Conservation (phyloP, 2,797 vertebrate genomes). For the Acrocephalus scirpaceus region DNA sequence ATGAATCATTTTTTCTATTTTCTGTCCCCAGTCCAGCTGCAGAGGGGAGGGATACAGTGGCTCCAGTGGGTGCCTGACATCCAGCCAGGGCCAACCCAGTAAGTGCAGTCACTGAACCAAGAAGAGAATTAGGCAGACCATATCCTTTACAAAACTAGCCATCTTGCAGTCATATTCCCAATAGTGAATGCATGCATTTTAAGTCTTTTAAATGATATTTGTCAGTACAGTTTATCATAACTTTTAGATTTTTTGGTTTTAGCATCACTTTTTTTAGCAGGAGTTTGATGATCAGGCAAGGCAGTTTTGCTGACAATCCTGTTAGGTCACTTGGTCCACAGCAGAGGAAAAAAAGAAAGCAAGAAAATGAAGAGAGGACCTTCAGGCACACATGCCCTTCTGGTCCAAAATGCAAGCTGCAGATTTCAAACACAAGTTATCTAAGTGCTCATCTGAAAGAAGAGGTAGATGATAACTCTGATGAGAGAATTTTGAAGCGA, state of each 20-base stretch:
- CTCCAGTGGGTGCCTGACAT: background rate
- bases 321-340: background rate
- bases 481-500: background rate
- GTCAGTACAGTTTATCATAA: background rate
- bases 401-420: background rate
- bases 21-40: background rate
- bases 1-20: background rate
- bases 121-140: background rate
- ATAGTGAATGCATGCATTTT: fast-evolving
- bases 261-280: background rate
- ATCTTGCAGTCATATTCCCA: background rate
- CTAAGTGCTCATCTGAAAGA: background rate
- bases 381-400: background rate
- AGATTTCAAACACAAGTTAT: background rate
- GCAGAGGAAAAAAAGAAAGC: background rate
- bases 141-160: background rate
- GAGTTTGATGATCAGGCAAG: background rate
- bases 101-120: background rate
- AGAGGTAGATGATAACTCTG: background rate
- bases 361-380: background rate
- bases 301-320: background rate
- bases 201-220: background rate
- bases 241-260: background rate
- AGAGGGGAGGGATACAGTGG: background rate
- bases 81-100: background rate